These are phyloP conservation scores for Mythimna impura DNA, from an alignment of 2,888 invertebrate genomes.

Conservation along the genomic window DNA sequence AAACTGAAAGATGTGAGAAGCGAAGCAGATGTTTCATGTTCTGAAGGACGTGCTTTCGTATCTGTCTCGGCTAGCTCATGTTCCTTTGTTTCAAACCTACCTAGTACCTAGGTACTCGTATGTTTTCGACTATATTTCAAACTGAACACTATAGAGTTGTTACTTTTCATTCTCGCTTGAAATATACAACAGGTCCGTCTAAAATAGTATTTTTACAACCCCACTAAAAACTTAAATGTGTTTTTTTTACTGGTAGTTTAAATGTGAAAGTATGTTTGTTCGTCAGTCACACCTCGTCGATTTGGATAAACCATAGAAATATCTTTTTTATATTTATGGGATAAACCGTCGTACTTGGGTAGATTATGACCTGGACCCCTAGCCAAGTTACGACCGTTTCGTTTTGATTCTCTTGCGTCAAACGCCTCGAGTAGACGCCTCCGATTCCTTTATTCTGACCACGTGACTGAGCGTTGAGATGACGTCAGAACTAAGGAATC, in stretches of 20 bases:
- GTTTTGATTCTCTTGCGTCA: too few relatives aligned
- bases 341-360: neutral
- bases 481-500: too few relatives aligned
- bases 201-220: too few relatives aligned
- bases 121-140: neutral
- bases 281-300: neutral
- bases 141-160: neutral
- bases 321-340: too few relatives aligned
- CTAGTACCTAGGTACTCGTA: neutral
- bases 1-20: conserved; percentile 12
- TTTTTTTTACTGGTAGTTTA: neutral
- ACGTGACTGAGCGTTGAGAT: too few relatives aligned
- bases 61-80: neutral
- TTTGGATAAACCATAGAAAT: neutral
- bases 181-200: neutral
- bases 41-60: neutral
- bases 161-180: neutral
- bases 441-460: too few relatives aligned
- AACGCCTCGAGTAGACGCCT: too few relatives aligned
- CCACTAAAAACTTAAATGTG: too few relatives aligned
- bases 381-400: too few relatives aligned
- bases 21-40: neutral
- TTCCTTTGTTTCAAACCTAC: neutral
- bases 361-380: too few relatives aligned
- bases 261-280: neutral